Evolutionary conservation across 1,140 invertebrate species (phyloP).

Genomic region (Planococcus citri): DNA sequence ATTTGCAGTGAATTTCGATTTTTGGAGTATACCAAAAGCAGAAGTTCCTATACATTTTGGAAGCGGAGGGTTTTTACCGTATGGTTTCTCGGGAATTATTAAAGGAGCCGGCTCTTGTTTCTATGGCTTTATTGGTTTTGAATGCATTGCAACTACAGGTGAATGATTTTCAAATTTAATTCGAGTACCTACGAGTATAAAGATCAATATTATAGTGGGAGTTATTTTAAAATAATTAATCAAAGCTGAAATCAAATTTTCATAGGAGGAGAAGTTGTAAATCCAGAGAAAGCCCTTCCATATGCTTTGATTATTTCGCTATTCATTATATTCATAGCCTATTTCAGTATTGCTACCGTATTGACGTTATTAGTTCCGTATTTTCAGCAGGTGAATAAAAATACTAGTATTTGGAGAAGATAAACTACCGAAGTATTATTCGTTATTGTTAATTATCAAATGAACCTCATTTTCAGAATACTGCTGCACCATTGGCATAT

Average conservation of each 20-base stretch:
- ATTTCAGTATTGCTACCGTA: slow-evolving; percentile 57
- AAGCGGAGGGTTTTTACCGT: slow-evolving; percentile 67
- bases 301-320: slow-evolving; percentile 44
- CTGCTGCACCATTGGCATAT: slow-evolving; percentile 67
- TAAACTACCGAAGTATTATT: too few relatives aligned
- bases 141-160: slow-evolving; percentile 66
- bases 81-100: slow-evolving; percentile 62
- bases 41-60: slow-evolving; percentile 45
- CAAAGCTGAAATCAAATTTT: too few relatives aligned
- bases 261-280: slow-evolving; percentile 46
- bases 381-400: slow-evolving; percentile 34
- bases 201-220: too few relatives aligned
- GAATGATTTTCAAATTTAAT: too few relatives aligned
- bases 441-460: too few relatives aligned
- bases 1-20: slow-evolving; percentile 40
- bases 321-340: slow-evolving; percentile 40
- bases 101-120: slow-evolving; percentile 73
- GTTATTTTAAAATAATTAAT: too few relatives aligned
- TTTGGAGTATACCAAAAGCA: slow-evolving; percentile 51
- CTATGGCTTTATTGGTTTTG: slow-evolving; percentile 83
- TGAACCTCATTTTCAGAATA: slow-evolving; percentile 52
- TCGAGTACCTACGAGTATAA: too few relatives aligned
- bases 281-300: slow-evolving; percentile 46
- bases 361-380: slow-evolving; percentile 76
- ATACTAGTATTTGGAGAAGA: neutral